phyloP scores from a whole-genome alignment of 2,797 vertebrate species.

The Chrysocyon brachyurus region DNA sequence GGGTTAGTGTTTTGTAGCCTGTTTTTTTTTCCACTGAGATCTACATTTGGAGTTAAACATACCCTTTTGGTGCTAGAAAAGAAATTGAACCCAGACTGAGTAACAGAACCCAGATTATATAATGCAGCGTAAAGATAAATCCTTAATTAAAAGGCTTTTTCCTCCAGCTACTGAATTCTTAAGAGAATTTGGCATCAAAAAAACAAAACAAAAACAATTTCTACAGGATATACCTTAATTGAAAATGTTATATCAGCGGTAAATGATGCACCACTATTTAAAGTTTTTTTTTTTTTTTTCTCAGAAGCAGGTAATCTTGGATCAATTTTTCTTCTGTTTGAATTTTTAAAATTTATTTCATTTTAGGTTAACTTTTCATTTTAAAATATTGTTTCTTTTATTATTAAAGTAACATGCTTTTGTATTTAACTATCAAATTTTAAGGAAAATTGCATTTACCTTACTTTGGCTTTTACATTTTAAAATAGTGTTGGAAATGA shows the following conservation, averaged over 20 bases:
- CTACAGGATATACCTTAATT: background rate
- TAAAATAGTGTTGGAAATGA: slow-evolving; percentile 74
- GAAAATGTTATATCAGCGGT: background rate
- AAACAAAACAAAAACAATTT: background rate
- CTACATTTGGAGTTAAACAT: background rate
- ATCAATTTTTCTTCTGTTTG: background rate
- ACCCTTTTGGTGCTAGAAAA: background rate
- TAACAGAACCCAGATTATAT: background rate
- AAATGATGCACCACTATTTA: background rate
- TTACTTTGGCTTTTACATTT: background rate
- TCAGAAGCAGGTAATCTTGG: background rate
- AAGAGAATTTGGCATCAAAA: background rate
- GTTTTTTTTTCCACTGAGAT: background rate
- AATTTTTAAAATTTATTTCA: background rate
- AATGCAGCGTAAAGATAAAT: background rate
- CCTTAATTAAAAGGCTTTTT: background rate
- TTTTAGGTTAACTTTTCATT: background rate
- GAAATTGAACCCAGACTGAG: background rate
- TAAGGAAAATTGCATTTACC: background rate
- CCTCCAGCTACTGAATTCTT: background rate
- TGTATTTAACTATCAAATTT: background rate
- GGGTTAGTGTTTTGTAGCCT: background rate
- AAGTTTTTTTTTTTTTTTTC: background rate
- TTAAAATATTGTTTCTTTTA: background rate
- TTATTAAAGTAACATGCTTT: slow-evolving; percentile 2